Conservation (phyloP, 2,113 vertebrate species). For the Cryptotis parvus region DNA sequence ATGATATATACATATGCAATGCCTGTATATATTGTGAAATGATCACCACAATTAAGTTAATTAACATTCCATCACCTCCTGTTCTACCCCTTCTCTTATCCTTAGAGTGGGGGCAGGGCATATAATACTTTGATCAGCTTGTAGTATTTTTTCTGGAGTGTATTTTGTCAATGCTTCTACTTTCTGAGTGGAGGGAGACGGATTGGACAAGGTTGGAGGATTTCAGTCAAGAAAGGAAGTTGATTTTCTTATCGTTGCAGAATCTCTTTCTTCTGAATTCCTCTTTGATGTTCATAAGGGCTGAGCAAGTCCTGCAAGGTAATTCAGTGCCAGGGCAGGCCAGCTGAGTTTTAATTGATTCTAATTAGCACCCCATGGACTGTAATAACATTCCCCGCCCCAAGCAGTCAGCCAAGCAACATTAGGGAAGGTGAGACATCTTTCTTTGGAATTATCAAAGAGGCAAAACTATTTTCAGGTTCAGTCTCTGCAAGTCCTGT, state of each 20-base stretch:
- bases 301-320: conserved; percentile 67
- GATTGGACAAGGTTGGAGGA: not conserved
- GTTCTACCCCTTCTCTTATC: not conserved
- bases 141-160: conserved; percentile 44
- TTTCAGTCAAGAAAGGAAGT: not conserved
- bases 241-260: not conserved
- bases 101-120: not conserved
- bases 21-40: not conserved
- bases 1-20: not conserved
- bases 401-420: conserved; percentile 75
- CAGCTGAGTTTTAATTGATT: conserved; percentile 82
- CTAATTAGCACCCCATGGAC: conserved; percentile 80
- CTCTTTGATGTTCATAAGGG: conserved; percentile 72
- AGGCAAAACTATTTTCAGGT: conserved; percentile 83
- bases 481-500: conserved; percentile 69
- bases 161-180: conserved; percentile 15
- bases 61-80: conserved; percentile 1
- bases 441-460: conserved; percentile 86
- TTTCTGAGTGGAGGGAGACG: not conserved
- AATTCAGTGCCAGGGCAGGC: conserved; percentile 78
- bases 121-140: not conserved
- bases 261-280: conserved; percentile 23
- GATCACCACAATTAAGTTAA: not conserved
- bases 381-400: conserved; percentile 10
- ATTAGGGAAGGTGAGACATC: conserved; percentile 82